Base-by-base conservation (phyloP, 2,888 invertebrate genomes). In the Lissocephala sabroskyi region DNA sequence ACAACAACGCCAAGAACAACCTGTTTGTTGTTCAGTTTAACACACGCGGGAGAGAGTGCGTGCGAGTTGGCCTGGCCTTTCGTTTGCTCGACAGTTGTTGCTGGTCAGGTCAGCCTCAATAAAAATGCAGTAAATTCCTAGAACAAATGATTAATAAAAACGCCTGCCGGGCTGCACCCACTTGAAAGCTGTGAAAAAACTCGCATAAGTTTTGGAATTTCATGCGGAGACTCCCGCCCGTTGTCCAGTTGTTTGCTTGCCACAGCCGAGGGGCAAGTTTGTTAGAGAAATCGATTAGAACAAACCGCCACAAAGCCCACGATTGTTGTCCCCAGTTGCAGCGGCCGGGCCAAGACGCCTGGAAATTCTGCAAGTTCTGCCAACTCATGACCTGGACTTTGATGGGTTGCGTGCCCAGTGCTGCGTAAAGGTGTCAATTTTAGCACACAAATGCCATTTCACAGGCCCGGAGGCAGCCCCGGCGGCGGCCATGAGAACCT, bases 241-340 rank as follows among this genome's bases (percentile, higher is more conserved):
- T 32, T 32, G 11, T 32, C 10, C 32, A 32, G 6, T 13, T 3
- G 29, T 6, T 61, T 63, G 65, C 70, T 65, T 71, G 64, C 49
- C 56, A 53, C 59, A 55, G 39, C 17, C 39, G 19, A 23, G 28
- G 26, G 33, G 13, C 49, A 58, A 76, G 76, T 71, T 76, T 76
- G 71, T 76, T 76, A 66, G 77, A 66, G 71, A 73, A 73, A 73
- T 73, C 71, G 71, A 73, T 73, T 73, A 73, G 71, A 73, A 73
- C 71, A 58, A 73, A 66, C 70, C 49, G 37, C 45, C 42, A 55
- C 67, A 60, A 62, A 45, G 64, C 61, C 40, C 58, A 62, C 73
- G 62, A 53, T 64, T 63, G 62, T 62, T 48, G 47, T 45, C 42
- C 41, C 41, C 44, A 39, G 52, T 35, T 13, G 35, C 37, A 28